Base-by-base conservation (phyloP, 2,797 vertebrate species). In the Tolypeutes matacus region DNA sequence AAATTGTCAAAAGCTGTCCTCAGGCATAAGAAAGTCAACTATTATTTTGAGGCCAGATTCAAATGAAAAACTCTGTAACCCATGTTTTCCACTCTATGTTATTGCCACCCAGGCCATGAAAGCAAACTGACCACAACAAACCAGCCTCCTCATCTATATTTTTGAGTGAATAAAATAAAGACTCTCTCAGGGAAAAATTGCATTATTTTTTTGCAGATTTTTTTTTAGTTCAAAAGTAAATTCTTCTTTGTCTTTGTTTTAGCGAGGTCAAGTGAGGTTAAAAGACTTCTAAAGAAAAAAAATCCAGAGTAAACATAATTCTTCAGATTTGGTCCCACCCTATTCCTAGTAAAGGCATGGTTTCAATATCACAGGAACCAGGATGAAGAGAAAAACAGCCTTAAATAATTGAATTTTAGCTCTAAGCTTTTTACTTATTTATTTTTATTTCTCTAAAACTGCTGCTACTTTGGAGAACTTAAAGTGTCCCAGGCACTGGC, bases 281-380 rank as follows among this genome's bases (percentile, higher is more conserved):
- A 89, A 29, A 49, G n/a, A 94, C 64, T 82, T 92, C 83, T 94
- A 85, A 95, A 83, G 56, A 72, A 86, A 92, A 89, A 89, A 78
- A 88, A 91, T 25, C 17, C 56, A 67, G 49, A 70, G 70, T 77
- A 93, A 94, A 91, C 34, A 93, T 62, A 88, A 56, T 31, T 82
- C 56, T 82, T 92, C 85, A 76, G 69, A 64, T 51, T 53, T 49
- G 34, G 46, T 39, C 80, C 69, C 56, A 64, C 78, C 49, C 78
- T 90, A 65, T 88, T 78, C 56, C 69, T 56, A 81, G 83, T 72
- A 89, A 83, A 95, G 25, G 10, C 49, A 34, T 27, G 13, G 46
- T 93, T 93, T 96, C 42, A 69, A 29, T 89, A 60, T 51, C 77
- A 21, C 60, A 70, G 72, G 62, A 89, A 69, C 23, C 72, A 93